Evolutionary conservation across 2,797 vertebrate genomes (phyloP).

Genomic region (Paratrypauchen microcephalus): DNA sequence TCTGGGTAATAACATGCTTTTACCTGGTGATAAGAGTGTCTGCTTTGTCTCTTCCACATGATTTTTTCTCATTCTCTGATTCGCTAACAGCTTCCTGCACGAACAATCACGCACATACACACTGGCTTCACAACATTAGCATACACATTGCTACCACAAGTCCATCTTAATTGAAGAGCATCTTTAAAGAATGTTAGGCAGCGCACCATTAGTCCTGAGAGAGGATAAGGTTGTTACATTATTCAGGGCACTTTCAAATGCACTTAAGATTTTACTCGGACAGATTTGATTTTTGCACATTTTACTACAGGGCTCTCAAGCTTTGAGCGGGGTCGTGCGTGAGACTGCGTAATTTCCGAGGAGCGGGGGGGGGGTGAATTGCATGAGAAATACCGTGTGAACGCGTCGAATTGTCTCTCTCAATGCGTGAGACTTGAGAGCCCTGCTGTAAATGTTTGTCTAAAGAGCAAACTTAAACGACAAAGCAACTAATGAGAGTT

Average conservation of each 20-base stretch:
- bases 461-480: too few relatives aligned
- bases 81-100: conserved; percentile 7
- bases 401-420: too few relatives aligned
- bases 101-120: background rate
- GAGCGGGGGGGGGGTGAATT: too few relatives aligned
- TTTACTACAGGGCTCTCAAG: too few relatives aligned
- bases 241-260: conserved; percentile 45
- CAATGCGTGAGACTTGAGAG: too few relatives aligned
- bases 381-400: too few relatives aligned
- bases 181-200: conserved; percentile 51
- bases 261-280: conserved; percentile 33
- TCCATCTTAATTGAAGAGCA: conserved; percentile 58
- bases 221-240: conserved; percentile 45
- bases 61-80: conserved; percentile 12
- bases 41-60: conserved; percentile 15
- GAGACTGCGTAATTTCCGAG: too few relatives aligned
- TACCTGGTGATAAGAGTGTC: conserved; percentile 12
- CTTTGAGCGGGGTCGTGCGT: too few relatives aligned
- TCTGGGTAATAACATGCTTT: conserved; percentile 20
- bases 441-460: too few relatives aligned
- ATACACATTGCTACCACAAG: conserved; percentile 39
- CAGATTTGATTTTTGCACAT: conserved; percentile 16
- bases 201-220: conserved; percentile 37
- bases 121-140: conserved; percentile 21
- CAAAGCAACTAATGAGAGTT: too few relatives aligned